Evolutionary conservation across 2,113 vertebrate genomes (phyloP), one percentile per base, ranked within the genome.

Genomic region (Sciurus niger): DNA sequence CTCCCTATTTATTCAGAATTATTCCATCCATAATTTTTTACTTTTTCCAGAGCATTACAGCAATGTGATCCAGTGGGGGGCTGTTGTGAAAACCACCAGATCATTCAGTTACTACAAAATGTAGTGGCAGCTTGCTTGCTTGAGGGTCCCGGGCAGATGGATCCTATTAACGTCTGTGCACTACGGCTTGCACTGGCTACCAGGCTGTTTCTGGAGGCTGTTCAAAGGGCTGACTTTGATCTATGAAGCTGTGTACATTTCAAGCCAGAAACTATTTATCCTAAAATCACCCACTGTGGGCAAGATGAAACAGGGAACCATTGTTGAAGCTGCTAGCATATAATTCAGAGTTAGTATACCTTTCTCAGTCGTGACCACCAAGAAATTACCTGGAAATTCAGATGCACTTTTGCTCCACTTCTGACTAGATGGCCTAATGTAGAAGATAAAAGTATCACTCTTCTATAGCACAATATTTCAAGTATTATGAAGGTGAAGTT

Each of bases 211-310:
- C 84, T 97, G 97, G 97, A 94, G 70, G 72, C 40, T 85, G 73
- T 94, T 96, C 97, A 97, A 96, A 95, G 43, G 18, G 55, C 60
- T 96, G 92, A 65, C 96, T 98, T 96, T 98, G 97, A 98, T 96
- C 97, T 98, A 78, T 85, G 90, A 96, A 85, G 80, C 87, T 93
- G 92, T 98, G 83, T 96, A 96, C 90, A 96, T 94, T 96, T 96
- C 92, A 97, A 96, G 73, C 89, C 96, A 96, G 95, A 93, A 97
- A 93, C 90, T 96, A 93, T 95, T 96, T 96, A 97, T 96, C 84
- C 84, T 91, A 89, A 97, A 97, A 92, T 97, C 96, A 96, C 93
- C 93, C 86, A 63, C 55, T 77, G 89, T 92, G 90, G 86, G 83
- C 86, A 95, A 78, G 58, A 97, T 96, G 93, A 97, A 97, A 93